Percentiles rank a stretch among this genome's conserved stretches.
phyloP scores from a whole-genome alignment of 2,797 vertebrate genomes.

The Amblyopsis hoosieri region DNA sequence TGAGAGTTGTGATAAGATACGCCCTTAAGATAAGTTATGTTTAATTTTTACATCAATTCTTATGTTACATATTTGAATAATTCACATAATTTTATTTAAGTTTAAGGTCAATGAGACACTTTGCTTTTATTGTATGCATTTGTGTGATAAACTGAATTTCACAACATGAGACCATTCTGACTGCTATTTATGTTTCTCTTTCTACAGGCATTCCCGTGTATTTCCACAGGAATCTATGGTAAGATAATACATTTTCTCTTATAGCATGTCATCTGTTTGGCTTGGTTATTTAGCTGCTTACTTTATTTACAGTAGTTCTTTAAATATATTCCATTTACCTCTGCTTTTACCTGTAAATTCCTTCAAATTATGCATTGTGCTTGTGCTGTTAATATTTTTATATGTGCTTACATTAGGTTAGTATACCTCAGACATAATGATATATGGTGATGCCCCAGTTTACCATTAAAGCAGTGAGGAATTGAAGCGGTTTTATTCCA shows the following conservation, averaged over 20 bases:
- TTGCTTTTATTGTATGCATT: conserved; percentile 6
- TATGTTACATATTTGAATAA: too few species aligned
- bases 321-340: conserved; percentile 1
- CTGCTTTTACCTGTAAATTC: background rate
- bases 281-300: background rate
- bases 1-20: too few species aligned
- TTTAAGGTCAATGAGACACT: background rate
- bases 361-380: background rate
- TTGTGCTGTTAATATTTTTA: background rate
- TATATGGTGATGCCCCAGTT: background rate
- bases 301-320: background rate
- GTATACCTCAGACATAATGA: background rate
- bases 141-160: background rate
- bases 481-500: background rate
- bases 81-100: too few species aligned
- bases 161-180: conserved; percentile 32
- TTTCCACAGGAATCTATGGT: conserved; percentile 99
- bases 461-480: conserved; percentile 4
- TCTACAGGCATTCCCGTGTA: conserved; percentile 95
- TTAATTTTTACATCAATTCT: too few species aligned
- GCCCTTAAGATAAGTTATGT: too few species aligned
- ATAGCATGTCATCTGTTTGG: background rate
- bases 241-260: conserved; percentile 62
- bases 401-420: background rate
- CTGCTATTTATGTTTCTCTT: conserved; percentile 62